These are phyloP conservation scores for Prochilodus magdalenae DNA, from an alignment of 2,113 vertebrate species.

Conservation along the genomic window DNA sequence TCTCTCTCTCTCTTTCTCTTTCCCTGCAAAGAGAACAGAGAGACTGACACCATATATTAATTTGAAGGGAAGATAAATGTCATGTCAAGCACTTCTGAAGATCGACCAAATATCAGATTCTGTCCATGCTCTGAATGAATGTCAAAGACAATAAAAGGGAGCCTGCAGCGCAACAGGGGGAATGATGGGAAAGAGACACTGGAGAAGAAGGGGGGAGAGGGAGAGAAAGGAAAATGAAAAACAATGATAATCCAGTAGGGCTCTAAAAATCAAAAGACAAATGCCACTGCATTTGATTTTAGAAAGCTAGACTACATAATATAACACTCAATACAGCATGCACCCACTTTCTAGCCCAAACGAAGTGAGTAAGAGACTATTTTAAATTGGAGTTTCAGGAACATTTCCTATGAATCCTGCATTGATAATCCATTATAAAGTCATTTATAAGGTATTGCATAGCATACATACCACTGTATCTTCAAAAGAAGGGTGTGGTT, in stretches of 20 bases:
- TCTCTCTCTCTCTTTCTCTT: constrained; percentile 39
- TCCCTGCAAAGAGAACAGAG: constrained; percentile 62
- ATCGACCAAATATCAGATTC: constrained; percentile 68
- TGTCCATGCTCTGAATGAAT: constrained; percentile 58
- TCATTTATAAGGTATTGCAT: too few relatives aligned
- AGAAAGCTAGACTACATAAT: neutral
- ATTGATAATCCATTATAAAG: too few relatives aligned
- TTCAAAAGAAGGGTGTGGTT: too few relatives aligned
- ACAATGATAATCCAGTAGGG: neutral
- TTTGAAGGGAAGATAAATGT: constrained; percentile 72
- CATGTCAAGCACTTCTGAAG: constrained; percentile 67
- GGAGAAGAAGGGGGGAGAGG: neutral
- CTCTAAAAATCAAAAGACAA: neutral
- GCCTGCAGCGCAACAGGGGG: constrained; percentile 4
- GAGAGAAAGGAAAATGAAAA: neutral
- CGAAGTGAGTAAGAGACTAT: too few relatives aligned
- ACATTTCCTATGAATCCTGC: too few relatives aligned
- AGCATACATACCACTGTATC: too few relatives aligned
- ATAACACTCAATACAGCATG: too few relatives aligned
- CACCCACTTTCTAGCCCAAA: too few relatives aligned
- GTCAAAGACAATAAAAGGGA: constrained; percentile 35
- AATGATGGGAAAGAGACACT: neutral
- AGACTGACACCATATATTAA: constrained; percentile 67
- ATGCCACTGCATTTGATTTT: neutral
- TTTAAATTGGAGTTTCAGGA: too few relatives aligned